Percentiles rank a stretch among this genome's conserved stretches.
Evolutionary conservation across 2,797 vertebrate genomes (phyloP).

Genomic region (Mormyrus proboscirostris): DNA sequence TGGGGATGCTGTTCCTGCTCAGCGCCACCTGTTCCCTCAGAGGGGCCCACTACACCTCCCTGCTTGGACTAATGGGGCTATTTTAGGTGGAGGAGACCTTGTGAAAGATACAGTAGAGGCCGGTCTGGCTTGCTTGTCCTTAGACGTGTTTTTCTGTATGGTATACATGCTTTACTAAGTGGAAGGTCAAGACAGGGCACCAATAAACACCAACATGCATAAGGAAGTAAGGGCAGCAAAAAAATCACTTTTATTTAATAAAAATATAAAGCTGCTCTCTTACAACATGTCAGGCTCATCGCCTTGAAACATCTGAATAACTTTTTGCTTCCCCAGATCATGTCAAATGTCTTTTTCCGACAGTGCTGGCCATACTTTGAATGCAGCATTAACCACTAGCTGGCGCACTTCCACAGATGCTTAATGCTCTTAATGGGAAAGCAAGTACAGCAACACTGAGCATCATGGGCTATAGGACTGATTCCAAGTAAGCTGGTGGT

Average conservation of each 20-base stretch:
- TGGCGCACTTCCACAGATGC: neutral
- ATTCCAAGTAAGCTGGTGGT: neutral
- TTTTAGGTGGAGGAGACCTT: neutral
- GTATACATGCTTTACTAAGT: neutral
- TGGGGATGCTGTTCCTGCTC: constrained; percentile 2
- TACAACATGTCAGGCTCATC: neutral
- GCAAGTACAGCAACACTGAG: neutral
- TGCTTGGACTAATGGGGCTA: constrained; percentile 7
- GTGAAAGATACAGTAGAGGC: neutral
- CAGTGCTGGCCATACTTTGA: neutral
- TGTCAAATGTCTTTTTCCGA: neutral
- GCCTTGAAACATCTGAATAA: neutral
- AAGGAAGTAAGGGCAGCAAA: neutral
- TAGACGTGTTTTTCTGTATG: neutral
- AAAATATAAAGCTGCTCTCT: neutral
- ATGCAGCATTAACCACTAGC: neutral
- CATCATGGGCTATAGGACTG: neutral
- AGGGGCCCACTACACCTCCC: constrained; percentile 21
- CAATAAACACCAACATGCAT: neutral
- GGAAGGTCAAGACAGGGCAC: neutral
- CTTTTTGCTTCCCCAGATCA: neutral
- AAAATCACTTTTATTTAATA: neutral
- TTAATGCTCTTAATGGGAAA: constrained; percentile 6
- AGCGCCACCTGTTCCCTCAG: constrained; percentile 29
- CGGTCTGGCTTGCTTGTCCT: neutral